Conservation (phyloP, 2,113 vertebrate genomes). For the Salvelinus sp. region DNA sequence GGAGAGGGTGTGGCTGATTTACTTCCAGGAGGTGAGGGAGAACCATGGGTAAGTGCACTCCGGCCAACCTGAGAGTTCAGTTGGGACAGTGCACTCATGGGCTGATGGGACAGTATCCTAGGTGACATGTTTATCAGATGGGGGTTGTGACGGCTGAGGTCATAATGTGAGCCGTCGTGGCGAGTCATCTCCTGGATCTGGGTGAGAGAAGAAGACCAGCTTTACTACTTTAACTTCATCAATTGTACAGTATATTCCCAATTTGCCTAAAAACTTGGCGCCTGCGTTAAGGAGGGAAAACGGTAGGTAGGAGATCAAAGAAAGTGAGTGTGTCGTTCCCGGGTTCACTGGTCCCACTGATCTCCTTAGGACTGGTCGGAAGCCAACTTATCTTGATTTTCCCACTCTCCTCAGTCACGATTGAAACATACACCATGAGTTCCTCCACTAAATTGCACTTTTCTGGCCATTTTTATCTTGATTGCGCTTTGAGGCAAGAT, state of each 20-base stretch:
- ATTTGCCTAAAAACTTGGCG: not conserved
- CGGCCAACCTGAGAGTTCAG: constrained; percentile 95
- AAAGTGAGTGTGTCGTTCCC: not conserved
- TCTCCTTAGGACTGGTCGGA: not conserved
- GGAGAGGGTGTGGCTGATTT: constrained; percentile 98
- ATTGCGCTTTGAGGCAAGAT: not conserved
- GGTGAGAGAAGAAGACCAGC: constrained; percentile 78
- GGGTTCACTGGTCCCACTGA: constrained; percentile 14
- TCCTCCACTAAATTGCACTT: not conserved
- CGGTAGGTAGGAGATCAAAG: not conserved
- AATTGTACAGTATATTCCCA: constrained; percentile 33
- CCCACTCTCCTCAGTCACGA: constrained; percentile 5
- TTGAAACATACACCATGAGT: not conserved
- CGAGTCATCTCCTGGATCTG: constrained; percentile 97
- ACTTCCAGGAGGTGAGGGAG: constrained; percentile 95
- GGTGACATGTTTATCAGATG: constrained; percentile 84
- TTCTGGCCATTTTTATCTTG: not conserved
- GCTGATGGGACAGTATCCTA: constrained; percentile 87
- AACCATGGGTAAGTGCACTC: constrained; percentile 84
- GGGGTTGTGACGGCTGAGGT: constrained; percentile 83
- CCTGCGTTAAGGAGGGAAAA: not conserved
- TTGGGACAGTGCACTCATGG: constrained; percentile 91
- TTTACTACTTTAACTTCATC: constrained; percentile 69
- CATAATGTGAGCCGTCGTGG: constrained; percentile 82
- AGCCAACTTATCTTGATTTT: not conserved